phyloP scores from a whole-genome alignment of 2,888 invertebrate genomes.

The Tetropium fuscum region DNA sequence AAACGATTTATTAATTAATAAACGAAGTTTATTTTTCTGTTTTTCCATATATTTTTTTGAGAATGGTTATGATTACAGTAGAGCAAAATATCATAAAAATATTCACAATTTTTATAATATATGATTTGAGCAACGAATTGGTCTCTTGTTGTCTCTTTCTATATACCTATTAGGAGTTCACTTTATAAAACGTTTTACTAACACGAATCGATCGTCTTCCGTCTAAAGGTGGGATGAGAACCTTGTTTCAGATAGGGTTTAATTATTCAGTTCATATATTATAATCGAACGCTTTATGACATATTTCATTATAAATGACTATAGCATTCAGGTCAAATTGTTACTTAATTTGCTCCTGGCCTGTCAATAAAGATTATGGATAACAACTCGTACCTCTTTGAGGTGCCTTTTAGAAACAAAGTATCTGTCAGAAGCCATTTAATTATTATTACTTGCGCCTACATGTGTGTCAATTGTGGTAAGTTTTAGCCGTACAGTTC shows the following conservation, averaged over 20 bases:
- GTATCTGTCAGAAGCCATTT: conserved; percentile 22
- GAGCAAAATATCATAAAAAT: no score
- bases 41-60: no score
- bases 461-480: conserved; percentile 34
- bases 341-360: conserved; percentile 17
- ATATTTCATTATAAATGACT: conserved; percentile 1
- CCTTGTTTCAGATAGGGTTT: neutral
- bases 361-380: conserved; percentile 31
- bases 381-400: conserved; percentile 18
- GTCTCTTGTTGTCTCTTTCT: no score
- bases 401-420: conserved; percentile 18
- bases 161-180: no score
- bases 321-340: conserved; percentile 15
- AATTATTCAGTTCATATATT: neutral
- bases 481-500: conserved; percentile 35
- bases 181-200: no score
- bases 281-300: conserved; percentile 31
- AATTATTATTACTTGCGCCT: conserved; percentile 32
- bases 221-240: neutral
- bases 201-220: neutral
- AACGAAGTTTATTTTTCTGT: no score
- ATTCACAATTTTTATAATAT: no score
- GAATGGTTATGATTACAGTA: no score
- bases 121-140: no score
- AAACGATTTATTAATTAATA: no score